Evolutionary conservation across 2,113 vertebrate species (phyloP).

Genomic region (Malurus alboscapulatus): DNA sequence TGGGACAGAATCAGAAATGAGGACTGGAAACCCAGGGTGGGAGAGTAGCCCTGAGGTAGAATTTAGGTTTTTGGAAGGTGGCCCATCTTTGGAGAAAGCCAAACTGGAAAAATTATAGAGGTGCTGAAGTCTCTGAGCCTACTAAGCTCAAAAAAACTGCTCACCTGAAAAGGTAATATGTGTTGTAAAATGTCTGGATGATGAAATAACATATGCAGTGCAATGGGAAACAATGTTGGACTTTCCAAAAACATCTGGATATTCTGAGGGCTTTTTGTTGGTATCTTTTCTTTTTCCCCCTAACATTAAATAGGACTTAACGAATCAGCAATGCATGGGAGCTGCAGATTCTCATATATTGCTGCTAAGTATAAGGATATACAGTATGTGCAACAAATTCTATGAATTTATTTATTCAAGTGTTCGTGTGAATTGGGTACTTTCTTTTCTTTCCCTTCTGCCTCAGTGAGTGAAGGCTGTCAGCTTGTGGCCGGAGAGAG

Average conservation of each 20-base stretch:
- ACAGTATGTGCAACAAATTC: not conserved
- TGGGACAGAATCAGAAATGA: not conserved
- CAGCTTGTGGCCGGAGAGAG: not conserved
- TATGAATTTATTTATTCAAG: not conserved
- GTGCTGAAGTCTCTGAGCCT: not conserved
- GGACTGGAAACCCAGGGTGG: not conserved
- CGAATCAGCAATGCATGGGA: not conserved
- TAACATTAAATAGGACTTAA: not conserved
- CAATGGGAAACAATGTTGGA: not conserved
- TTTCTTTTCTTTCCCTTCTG: not conserved
- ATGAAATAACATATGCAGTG: not conserved
- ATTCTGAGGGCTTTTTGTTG: not conserved
- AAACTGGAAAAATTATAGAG: not conserved
- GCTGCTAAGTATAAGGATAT: not conserved
- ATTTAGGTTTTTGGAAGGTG: not conserved
- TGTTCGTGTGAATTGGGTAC: accelerated
- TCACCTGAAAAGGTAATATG: not conserved
- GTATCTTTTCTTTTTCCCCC: not conserved
- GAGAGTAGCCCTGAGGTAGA: not conserved
- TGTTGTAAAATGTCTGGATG: not conserved
- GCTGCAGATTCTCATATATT: not conserved
- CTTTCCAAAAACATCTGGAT: not conserved
- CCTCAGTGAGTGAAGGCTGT: not conserved
- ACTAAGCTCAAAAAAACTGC: not conserved
- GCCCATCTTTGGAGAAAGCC: not conserved